phyloP scores from a whole-genome alignment of 2,797 vertebrate species.

The Microhierax caerulescens region DNA sequence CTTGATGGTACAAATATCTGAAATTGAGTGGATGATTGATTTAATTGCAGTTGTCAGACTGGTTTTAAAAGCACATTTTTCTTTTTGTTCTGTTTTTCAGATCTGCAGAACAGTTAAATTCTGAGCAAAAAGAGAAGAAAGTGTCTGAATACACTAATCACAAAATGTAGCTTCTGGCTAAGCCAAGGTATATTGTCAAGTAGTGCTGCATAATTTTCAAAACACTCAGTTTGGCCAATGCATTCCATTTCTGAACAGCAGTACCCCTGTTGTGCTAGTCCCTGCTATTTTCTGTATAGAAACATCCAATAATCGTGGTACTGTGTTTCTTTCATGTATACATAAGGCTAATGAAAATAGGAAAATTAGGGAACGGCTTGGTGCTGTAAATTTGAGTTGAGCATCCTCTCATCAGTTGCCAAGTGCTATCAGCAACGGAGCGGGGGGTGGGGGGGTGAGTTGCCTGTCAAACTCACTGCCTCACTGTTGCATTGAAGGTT shows the following conservation, averaged over 20 bases:
- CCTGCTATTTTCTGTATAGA: not conserved
- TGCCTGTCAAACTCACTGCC: not conserved
- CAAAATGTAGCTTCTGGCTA: constrained; percentile 25
- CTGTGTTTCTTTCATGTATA: not conserved
- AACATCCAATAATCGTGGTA: not conserved
- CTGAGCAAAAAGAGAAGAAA: constrained; percentile 43
- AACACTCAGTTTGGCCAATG: not conserved
- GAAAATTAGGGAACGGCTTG: not conserved
- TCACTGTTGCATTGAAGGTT: not conserved
- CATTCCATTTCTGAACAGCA: not conserved
- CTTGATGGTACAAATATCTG: constrained; percentile 46
- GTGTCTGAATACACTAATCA: constrained; percentile 22
- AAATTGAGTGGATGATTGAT: constrained; percentile 36
- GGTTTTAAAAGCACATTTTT: constrained; percentile 26
- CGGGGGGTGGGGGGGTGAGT: too few species aligned
- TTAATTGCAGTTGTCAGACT: constrained; percentile 56
- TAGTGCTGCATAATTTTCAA: constrained; percentile 12
- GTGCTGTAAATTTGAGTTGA: not conserved
- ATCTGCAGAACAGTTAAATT: constrained; percentile 32
- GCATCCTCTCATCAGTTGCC: not conserved
- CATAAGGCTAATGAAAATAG: not conserved
- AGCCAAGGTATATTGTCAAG: not conserved
- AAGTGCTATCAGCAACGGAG: not conserved
- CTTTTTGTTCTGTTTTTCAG: constrained; percentile 34
- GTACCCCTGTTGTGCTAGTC: not conserved